A percentile compares a stretch with the other conserved stretches of the same genome.
Conservation (phyloP, 2,888 invertebrate species). For the Priocnemis perturbator region DNA sequence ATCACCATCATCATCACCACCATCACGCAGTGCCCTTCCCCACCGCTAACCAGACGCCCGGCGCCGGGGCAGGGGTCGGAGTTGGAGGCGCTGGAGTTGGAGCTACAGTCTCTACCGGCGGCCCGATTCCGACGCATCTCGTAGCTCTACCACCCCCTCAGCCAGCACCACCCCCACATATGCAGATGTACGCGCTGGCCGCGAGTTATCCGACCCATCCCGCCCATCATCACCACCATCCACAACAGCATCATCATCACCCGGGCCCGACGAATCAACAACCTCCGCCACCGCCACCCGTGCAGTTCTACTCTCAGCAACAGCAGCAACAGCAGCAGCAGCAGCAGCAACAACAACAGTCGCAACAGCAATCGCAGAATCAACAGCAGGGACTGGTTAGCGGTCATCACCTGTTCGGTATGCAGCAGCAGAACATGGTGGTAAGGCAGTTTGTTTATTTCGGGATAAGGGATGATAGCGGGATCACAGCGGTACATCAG, state of each 20-base stretch:
- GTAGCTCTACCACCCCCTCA: slow-evolving; percentile 73
- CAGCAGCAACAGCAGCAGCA: slow-evolving; percentile 64
- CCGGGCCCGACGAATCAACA: slow-evolving; percentile 61
- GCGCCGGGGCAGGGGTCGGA: too few relatives aligned
- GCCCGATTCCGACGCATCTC: slow-evolving; percentile 77
- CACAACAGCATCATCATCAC: slow-evolving; percentile 56
- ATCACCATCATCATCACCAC: too few relatives aligned
- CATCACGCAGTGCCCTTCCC: too few relatives aligned
- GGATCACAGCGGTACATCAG: too few relatives aligned
- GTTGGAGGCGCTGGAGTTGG: too few relatives aligned
- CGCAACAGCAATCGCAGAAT: slow-evolving; percentile 76
- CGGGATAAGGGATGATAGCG: too few relatives aligned
- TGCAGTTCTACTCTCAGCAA: slow-evolving; percentile 73
- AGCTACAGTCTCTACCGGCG: slow-evolving; percentile 74
- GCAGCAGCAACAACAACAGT: slow-evolving; percentile 49
- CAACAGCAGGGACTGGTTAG: slow-evolving; percentile 74
- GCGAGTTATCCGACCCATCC: slow-evolving; percentile 72
- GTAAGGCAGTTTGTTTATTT: too few relatives aligned
- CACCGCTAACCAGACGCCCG: too few relatives aligned
- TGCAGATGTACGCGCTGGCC: slow-evolving; percentile 76
- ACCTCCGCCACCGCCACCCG: slow-evolving; percentile 77
- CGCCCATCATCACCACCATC: slow-evolving; percentile 73
- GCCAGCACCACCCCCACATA: slow-evolving; percentile 72
- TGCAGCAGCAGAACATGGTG: slow-evolving; percentile 56
- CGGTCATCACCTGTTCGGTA: slow-evolving; percentile 70